Base-by-base conservation (phyloP, 1,140 invertebrate species). In the Popillia japonica region DNA sequence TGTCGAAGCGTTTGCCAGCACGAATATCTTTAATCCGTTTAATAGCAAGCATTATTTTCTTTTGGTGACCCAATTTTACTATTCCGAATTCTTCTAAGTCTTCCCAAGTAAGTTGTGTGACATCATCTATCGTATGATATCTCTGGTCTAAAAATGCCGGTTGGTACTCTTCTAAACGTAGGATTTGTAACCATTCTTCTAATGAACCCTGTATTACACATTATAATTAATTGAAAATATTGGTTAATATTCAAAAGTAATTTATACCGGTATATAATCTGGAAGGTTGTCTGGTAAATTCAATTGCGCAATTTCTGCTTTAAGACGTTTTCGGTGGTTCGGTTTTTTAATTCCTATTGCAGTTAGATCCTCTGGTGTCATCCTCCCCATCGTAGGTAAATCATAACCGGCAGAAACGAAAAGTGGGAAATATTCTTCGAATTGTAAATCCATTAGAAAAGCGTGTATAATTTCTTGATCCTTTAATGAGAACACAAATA, bases 81-180 rank as follows among this genome's bases (percentile, higher is more conserved):
- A 99, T 98, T 72, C 98, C 98, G 86, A 99, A 98, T 84, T 99
- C 98, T 89, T 99, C 98, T 81, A 99, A 91, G 89, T 99, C 98
- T 90, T 99, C 98, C 97, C 98, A 99, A 78, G 96, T 96, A 48
- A 99, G 91, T 84, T 98, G 96, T 44, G 95, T 96, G 72, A 96
- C 94, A 87, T 96, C 94, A 83, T 98, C 94, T 64, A 99, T 96
- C 20, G 94, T 95, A 80, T 93, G 92, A 89, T 99, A 99, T 75
- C 97, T 97, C 88, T 99, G 97, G 80, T 94, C 93, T 80, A 94
- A 91, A 68, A 99, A 90, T 59, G 94, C 94, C 34, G 93, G 92
- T 22, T 94, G 92, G 86, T 99, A 99, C 86, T 98, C 96, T 84
- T 97, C 96, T 73, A 99, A 89, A 80, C 95, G 90, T 75, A 99